Conservation (phyloP, 92 coral and sea anemone genomes). For the Porites cylindrica region DNA sequence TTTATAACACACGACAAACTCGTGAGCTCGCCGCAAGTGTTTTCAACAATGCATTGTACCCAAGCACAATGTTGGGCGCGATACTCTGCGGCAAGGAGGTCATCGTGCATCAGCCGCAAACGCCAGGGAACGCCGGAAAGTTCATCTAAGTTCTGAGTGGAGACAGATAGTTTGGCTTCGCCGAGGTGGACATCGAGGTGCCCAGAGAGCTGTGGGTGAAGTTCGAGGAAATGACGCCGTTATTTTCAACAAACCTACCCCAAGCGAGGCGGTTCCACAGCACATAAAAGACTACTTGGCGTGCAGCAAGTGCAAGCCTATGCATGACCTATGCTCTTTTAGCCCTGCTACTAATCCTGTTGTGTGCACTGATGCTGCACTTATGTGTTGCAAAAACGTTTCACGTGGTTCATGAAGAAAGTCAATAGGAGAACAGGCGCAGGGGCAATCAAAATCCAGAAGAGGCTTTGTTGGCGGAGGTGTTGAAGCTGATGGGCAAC, state of each 20-base stretch:
- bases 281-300: slow-evolving; percentile 33
- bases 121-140: neutral
- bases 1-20: neutral
- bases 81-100: neutral
- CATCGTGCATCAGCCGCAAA: neutral
- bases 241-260: slow-evolving; percentile 25
- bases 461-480: slow-evolving; percentile 10
- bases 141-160: neutral
- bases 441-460: slow-evolving; percentile 11
- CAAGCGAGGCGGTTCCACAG: slow-evolving; percentile 18
- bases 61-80: neutral
- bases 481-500: slow-evolving; percentile 41
- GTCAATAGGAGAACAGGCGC: slow-evolving; percentile 26
- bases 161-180: slow-evolving; percentile 26
- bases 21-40: too few species aligned
- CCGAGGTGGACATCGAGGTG: slow-evolving; percentile 28
- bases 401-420: slow-evolving; percentile 37
- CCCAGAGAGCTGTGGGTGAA: neutral
- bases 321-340: slow-evolving; percentile 12
- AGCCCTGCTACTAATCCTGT: slow-evolving; percentile 3
- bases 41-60: neutral
- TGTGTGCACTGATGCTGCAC: slow-evolving; percentile 27
- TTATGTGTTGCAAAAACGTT: slow-evolving; percentile 1
- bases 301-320: neutral
- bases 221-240: slow-evolving; percentile 31